phyloP scores from a whole-genome alignment of 2,113 vertebrate genomes.

The Callorhinus ursinus region DNA sequence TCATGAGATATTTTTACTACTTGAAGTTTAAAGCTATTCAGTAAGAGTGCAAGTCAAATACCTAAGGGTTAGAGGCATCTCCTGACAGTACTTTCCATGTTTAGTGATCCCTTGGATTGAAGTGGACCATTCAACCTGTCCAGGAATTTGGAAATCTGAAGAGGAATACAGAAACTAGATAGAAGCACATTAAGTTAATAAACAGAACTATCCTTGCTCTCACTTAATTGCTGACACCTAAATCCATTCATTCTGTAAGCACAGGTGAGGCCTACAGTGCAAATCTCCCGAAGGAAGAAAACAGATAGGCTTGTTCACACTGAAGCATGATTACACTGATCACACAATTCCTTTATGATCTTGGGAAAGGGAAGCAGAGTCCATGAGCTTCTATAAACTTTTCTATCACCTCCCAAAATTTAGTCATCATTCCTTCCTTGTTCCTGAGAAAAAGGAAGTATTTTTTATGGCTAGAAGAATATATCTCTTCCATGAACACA shows the following conservation, averaged over 20 bases:
- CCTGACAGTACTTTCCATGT: not conserved
- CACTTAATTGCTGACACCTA: not conserved
- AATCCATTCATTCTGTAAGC: not conserved
- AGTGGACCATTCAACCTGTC: not conserved
- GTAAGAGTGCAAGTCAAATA: not conserved
- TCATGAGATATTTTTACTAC: not conserved
- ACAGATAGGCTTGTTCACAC: not conserved
- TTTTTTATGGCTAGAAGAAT: not conserved
- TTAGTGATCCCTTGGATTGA: not conserved
- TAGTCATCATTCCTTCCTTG: not conserved
- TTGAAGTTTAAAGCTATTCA: not conserved
- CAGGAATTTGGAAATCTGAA: not conserved
- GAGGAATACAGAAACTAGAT: not conserved
- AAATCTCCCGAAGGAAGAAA: not conserved
- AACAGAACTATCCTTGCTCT: not conserved
- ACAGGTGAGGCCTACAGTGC: not conserved
- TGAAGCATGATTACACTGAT: not conserved
- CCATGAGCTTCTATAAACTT: not conserved
- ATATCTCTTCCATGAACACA: not conserved
- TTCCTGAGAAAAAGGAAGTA: not conserved
- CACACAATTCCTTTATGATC: not conserved
- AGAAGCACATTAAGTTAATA: not conserved
- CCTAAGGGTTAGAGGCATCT: not conserved
- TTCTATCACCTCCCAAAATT: not conserved
- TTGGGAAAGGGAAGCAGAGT: not conserved